Evolutionary conservation across 2,888 invertebrate species (phyloP), one percentile per base, ranked within the genome.

Genomic region (Panzeria rudis): DNA sequence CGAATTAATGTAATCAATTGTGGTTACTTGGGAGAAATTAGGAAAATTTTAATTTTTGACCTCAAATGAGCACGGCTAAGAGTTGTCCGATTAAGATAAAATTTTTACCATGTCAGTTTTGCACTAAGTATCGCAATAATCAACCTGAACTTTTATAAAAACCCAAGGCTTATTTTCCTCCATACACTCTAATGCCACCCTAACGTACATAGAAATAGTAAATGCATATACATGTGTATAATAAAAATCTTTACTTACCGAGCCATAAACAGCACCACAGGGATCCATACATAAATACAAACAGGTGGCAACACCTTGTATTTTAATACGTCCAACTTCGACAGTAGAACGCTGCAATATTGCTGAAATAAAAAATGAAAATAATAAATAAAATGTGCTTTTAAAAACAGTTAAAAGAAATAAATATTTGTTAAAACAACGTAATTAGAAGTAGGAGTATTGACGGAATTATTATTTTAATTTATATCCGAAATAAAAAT

Each of bases 241-340:
- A 59, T 2, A 59, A 76, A n/a, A 0, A 6, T 20, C 13, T 69
- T 50, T 92, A 95, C 97, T 95, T 94, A 97, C 97, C 95, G 97
- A 95, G 93, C 96, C 96, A 94, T 97, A 97, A 89, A 96, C 95
- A 93, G 95, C 94, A 93, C 97, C 97, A 93, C 97, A 97, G 90
- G 95, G 94, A 93, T 97, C 96, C 97, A 97, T 97, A 93, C 97
- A 97, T 93, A 97, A 95, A 94, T 95, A 97, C 93, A 96, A 95
- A 93, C 97, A 97, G 89, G 97, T 97, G 90, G 96, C 96, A 88
- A 96, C 95, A 93, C 97, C 96, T 94, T 97, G 97, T 93, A 97
- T 96, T 94, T 96, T 96, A 93, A 97, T 95, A 94, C 96, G 96
- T 92, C 97, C 97, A 92, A 95, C 95, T 93, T 94, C 95, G 89